Evolutionary conservation across 2,113 vertebrate species (phyloP), one percentile per base, ranked within the genome.

Genomic region (Actenoides hombroni): DNA sequence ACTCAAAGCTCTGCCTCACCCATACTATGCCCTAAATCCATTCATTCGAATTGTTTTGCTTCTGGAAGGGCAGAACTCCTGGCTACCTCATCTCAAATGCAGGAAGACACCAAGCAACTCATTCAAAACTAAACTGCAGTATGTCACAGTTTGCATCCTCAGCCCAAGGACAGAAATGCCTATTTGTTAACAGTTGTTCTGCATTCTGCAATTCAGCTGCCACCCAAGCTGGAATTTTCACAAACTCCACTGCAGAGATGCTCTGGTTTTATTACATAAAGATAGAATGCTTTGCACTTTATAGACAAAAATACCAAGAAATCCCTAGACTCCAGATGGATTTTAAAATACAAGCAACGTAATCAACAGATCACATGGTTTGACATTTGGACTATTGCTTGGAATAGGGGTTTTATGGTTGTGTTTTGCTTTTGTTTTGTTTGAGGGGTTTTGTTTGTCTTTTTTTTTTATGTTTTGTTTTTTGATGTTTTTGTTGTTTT

Each of bases 1-100:
- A 76, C 78, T 90, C 85, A 65, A 85, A 90, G 71, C 64, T 80
- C 53, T 80, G 85, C 63, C 70, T 94, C 82, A 85, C 82, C 82
- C 60, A 21, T 37, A 28, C 49, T 57, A 54, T 61, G 82, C 46
- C 79, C 90, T 80, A 92, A 73, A 91, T 91, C 61, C 84, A 79
- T 49, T 31, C 18, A 69, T 94, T 86, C 87, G 29, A 71, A 65
- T 63, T 4, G 18, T 73, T 88, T 61, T 53, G 54, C 44, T 61
- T 29, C 53, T 85, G 54, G 26, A 90, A 88, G 44, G 1, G 11
- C 48, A 79, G 24, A 85, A 83, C 57, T 83, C 70, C 74, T 73
- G 57, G 48, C 33, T 11, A 53, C 11, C 0, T 0, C 29, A 39
- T 33, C 24, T 42, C 48, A 76, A 75, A 59, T 0, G 3, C 0